Conservation (phyloP, 2,797 vertebrate species). For the Poeciliopsis gracilis region DNA sequence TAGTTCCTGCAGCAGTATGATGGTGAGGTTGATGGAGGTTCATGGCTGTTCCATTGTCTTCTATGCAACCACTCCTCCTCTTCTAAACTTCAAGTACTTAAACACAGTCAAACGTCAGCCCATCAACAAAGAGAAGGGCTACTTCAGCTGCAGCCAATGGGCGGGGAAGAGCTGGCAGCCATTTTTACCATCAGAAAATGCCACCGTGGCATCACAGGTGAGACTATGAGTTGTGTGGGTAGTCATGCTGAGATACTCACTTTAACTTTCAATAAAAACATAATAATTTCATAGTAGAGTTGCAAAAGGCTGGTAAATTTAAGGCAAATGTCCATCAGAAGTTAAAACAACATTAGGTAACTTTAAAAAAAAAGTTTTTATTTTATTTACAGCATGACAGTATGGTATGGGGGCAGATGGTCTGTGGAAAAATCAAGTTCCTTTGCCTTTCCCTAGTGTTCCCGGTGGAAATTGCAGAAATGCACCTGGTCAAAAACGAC, state of each 20-base stretch:
- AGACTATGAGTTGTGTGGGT: conserved; percentile 55
- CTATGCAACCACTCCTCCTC: conserved; percentile 97
- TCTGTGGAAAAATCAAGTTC: no score
- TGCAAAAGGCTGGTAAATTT: neutral
- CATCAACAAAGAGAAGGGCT: conserved; percentile 95
- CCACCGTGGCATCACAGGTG: conserved; percentile 86
- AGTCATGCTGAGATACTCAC: neutral
- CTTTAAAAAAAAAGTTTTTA: neutral
- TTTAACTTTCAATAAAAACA: neutral
- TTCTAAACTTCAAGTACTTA: conserved; percentile 95
- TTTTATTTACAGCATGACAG: no score
- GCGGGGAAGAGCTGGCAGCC: conserved; percentile 91
- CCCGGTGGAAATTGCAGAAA: no score
- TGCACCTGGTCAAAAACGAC: no score
- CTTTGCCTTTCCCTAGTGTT: no score
- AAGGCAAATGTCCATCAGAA: neutral
- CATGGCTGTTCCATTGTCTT: conserved; percentile 93
- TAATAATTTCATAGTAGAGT: neutral
- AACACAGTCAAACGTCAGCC: conserved; percentile 94
- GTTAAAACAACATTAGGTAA: neutral
- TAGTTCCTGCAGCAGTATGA: conserved; percentile 97
- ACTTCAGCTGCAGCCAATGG: conserved; percentile 91
- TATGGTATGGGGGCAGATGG: no score
- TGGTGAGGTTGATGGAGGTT: conserved; percentile 88
- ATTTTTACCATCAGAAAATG: conserved; percentile 96